Base-by-base conservation (phyloP, 1,140 invertebrate species). In the Bombus breviceps region DNA sequence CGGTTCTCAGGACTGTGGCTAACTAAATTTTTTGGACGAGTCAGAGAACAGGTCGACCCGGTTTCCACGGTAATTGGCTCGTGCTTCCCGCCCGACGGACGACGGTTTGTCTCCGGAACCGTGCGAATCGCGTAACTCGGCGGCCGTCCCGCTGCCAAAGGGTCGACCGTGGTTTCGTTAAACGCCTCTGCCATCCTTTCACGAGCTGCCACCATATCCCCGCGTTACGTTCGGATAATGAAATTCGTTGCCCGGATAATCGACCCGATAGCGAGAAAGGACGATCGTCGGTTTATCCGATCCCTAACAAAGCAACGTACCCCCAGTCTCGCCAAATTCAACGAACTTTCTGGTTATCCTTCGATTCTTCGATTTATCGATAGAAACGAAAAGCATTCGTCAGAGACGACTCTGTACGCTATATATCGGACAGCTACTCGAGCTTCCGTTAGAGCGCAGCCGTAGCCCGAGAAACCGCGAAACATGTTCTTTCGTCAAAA, bases 161-260 rank as follows among this genome's bases (percentile, higher is more conserved):
- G 39, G 41, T 64, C 34, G 37, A 12, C 53, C 69, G 43, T 8
- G 66, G 68, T 39, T 72, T 81, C 47, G 53, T 81, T 43, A 72
- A 81, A 80, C 32, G 66, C 32, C 34, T 47, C 41, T 10, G n/a
- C 1, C 37, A 10, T 22, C 47, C 28, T 81, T 72, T 59, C 68
- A 3, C 79, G 6, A 81, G 47, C 37, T 8, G 4, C 37, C 32
- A 37, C 57, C 37, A 59, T 62, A 43, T 59, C 64, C 71, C 25
- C 41, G 66, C 32, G 69, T 74, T 78, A 73, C 78, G 12, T 78
- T 15, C 22, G 64, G 32, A 69, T 74, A 83, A 78, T 78, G 47
- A 83, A 88, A 88, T 86, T 88, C 66, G 74, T 62, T 72, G 62
- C 39, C 57, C 39, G 43, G 57, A 77, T 86, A 82, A 73, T 72